These are phyloP conservation scores for Epinephelus fuscoguttatus DNA, from an alignment of 2,113 vertebrate genomes.

Conservation along the genomic window DNA sequence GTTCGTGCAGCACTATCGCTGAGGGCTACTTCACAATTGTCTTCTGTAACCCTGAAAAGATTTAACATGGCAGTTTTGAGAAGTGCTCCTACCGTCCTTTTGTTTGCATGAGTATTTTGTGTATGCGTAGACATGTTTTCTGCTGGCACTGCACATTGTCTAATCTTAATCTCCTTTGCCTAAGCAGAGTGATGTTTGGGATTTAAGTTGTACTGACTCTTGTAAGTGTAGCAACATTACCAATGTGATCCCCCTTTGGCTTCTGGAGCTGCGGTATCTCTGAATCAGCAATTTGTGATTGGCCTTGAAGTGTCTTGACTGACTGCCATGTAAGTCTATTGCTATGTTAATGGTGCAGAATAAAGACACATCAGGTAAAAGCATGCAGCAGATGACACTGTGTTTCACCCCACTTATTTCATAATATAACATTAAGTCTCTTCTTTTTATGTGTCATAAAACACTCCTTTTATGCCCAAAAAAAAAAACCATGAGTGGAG, in stretches of 20 bases:
- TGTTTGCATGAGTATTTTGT: constrained; percentile 16
- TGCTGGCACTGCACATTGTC: constrained; percentile 29
- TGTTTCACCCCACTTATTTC: not conserved
- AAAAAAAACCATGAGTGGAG: fast-evolving
- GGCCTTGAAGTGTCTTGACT: not conserved
- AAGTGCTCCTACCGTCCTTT: constrained; percentile 6
- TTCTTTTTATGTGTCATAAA: not conserved
- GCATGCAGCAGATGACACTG: not conserved
- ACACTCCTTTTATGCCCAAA: not conserved
- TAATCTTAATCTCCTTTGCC: constrained; percentile 33
- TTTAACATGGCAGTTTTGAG: constrained; percentile 11
- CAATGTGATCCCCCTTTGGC: constrained; percentile 14
- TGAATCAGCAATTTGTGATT: constrained; percentile 30
- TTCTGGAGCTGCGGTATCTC: constrained; percentile 8
- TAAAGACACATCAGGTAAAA: constrained; percentile 16
- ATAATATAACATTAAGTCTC: not conserved
- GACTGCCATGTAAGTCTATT: not conserved
- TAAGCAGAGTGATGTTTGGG: constrained; percentile 30
- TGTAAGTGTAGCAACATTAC: constrained; percentile 4
- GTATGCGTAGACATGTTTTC: constrained; percentile 21
- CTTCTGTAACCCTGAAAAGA: constrained; percentile 23
- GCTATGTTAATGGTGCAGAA: not conserved
- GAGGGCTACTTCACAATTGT: constrained; percentile 15
- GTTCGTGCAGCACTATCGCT: not conserved
- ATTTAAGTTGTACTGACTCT: constrained; percentile 5